Evolutionary conservation across 2,113 vertebrate species (phyloP).

Genomic region (Mirounga angustirostris): DNA sequence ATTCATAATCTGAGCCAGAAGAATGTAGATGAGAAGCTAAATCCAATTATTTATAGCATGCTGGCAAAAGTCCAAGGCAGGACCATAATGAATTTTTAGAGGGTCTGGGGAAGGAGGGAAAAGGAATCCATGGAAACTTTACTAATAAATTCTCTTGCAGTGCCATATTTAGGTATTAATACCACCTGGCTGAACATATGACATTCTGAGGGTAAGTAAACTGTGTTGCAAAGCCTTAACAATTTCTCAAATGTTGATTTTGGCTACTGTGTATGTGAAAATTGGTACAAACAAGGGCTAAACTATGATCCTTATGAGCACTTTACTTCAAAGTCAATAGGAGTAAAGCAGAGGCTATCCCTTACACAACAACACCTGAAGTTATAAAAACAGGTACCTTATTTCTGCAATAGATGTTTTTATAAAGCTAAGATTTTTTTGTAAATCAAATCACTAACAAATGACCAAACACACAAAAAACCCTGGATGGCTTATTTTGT

Average conservation of each 20-base stretch:
- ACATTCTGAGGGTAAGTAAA: background rate
- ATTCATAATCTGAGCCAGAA: background rate
- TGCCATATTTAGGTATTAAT: background rate
- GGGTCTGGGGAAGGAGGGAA: background rate
- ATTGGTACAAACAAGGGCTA: conserved; percentile 1
- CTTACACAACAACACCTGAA: background rate
- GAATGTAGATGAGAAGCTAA: background rate
- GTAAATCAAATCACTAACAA: background rate
- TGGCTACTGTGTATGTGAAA: background rate
- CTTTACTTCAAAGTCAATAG: background rate
- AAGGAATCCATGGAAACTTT: background rate
- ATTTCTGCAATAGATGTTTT: background rate
- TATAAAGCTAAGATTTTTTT: background rate
- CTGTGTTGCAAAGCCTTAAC: background rate
- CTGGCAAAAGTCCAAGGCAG: conserved; percentile 54
- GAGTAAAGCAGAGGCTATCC: background rate
- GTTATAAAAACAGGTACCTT: background rate
- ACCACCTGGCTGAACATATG: background rate
- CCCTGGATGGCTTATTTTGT: background rate
- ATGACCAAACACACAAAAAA: background rate
- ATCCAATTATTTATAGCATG: background rate
- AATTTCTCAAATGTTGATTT: conserved; percentile 20
- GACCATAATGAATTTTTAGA: background rate
- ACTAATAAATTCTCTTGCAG: background rate
- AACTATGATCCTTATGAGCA: background rate